phyloP scores from a whole-genome alignment of 2,888 invertebrate species.

The Pammene fasciana region DNA sequence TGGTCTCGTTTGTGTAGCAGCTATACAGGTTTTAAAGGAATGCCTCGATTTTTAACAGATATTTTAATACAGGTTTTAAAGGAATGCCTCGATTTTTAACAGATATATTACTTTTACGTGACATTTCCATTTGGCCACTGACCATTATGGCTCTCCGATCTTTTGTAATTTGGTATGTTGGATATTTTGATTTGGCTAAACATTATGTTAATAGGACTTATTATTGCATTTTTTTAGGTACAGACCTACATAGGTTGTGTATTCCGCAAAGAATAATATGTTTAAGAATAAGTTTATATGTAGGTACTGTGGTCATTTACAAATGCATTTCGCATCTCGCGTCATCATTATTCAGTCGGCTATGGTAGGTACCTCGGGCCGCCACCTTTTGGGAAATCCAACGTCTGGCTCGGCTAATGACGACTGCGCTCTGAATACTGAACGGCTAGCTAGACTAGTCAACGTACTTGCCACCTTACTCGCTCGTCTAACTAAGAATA shows the following conservation, averaged over 20 bases:
- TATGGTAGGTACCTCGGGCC: constrained; percentile 60
- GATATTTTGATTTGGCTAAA: constrained; percentile 11
- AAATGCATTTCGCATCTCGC: constrained; percentile 60
- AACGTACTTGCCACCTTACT: constrained; percentile 42
- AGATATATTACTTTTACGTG: constrained; percentile 44
- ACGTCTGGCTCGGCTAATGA: constrained; percentile 78
- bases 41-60: too few species aligned
- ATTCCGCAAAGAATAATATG: too few species aligned
- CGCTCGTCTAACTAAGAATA: constrained; percentile 15
- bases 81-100: too few species aligned
- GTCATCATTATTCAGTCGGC: constrained; percentile 75
- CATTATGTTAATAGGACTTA: neutral
- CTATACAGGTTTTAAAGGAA: too few species aligned
- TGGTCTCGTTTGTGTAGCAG: too few species aligned
- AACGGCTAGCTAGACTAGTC: constrained; percentile 54
- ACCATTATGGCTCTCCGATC: constrained; percentile 41
- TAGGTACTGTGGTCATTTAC: constrained; percentile 50
- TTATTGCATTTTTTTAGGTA: too few species aligned
- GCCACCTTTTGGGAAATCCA: constrained; percentile 71
- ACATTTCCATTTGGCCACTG: constrained; percentile 38
- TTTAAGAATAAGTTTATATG: neutral
- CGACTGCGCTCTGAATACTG: constrained; percentile 74
- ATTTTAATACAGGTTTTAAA: too few species aligned
- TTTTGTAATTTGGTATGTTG: constrained; percentile 21
- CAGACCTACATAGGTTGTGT: too few species aligned